phyloP scores from a whole-genome alignment of 2,113 vertebrate species.

The Chascanopsetta lugubris region DNA sequence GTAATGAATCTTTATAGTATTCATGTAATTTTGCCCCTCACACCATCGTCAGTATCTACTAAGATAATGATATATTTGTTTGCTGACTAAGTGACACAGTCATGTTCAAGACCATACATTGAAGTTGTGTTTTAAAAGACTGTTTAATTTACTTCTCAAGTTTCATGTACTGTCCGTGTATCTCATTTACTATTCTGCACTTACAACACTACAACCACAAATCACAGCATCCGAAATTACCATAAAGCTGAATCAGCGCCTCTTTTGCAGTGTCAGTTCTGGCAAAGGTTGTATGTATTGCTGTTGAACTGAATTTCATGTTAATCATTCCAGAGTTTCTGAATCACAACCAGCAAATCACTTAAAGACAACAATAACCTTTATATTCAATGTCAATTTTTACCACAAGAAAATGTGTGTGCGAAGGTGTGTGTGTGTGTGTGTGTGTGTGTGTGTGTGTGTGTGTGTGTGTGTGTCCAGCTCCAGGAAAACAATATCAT shows the following conservation, averaged over 20 bases:
- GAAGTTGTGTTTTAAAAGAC: neutral
- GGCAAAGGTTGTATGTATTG: neutral
- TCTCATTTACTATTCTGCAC: neutral
- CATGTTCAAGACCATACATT: neutral
- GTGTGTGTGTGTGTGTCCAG: neutral
- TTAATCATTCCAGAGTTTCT: neutral
- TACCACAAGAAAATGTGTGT: neutral
- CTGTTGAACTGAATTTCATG: neutral
- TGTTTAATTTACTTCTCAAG: constrained; percentile 1
- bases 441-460: neutral
- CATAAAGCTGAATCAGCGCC: constrained; percentile 14
- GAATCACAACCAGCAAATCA: neutral
- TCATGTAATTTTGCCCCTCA: neutral
- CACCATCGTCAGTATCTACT: neutral
- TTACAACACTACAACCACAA: neutral
- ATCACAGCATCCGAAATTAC: neutral
- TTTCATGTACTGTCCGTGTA: neutral
- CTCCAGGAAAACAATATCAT: constrained; percentile 26
- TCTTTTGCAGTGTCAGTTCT: neutral
- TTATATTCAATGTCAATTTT: neutral
- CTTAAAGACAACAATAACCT: neutral
- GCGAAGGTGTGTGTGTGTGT: too few relatives aligned
- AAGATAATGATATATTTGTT: neutral
- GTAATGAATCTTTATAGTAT: too few relatives aligned
- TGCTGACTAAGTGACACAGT: constrained; percentile 12